Base-by-base conservation (phyloP, 1,140 invertebrate species). In the Cydia splendana region DNA sequence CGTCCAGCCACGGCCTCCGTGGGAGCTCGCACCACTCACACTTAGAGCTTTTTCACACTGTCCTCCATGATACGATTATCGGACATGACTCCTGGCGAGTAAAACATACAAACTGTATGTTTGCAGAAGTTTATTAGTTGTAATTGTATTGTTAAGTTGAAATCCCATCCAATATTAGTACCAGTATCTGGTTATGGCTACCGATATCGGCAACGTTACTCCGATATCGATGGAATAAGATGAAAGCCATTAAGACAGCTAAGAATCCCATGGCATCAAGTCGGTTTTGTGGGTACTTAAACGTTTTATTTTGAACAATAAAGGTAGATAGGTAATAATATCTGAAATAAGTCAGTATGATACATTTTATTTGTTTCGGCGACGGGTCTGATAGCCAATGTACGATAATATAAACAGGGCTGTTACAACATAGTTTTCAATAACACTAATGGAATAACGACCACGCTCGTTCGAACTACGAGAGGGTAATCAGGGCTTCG, bases 401-500 rank as follows among this genome's bases (percentile, higher is more conserved):
- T 62, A 62, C 7, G 9, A 20, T 62, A 24, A 20, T 24, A 12
- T 62, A 24, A 24, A 10, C 24, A 5, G 57, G 57, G 53, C 53
- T 12, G 2, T 62, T 20, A 87, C 84, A 82, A 82, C 84, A 81
- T 86, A 86, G 84, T 85, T 88, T 82, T 85, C 86, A 86, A 86
- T 86, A 86, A 84, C 83, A 84, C 82, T 88, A 88, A 86, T 84
- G 86, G 82, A 83, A 88, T 84, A 81, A 82, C 78, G 80, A 82
- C 77, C 79, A 65, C 76, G 78, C 82, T 80, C 81, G 20, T 24
- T 62, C 20, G 24, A n/a, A 24, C 57, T 62, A 62, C 12, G 57
- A 62, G 20, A 71, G 28, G 38, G 0, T 71, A 15, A 45, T 71
- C n/a, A 13, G 30, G 28, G 12, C n/a, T 71, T 15, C 28, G 18